Conservation (phyloP, 2,888 invertebrate genomes). For the Athalia circularis region DNA sequence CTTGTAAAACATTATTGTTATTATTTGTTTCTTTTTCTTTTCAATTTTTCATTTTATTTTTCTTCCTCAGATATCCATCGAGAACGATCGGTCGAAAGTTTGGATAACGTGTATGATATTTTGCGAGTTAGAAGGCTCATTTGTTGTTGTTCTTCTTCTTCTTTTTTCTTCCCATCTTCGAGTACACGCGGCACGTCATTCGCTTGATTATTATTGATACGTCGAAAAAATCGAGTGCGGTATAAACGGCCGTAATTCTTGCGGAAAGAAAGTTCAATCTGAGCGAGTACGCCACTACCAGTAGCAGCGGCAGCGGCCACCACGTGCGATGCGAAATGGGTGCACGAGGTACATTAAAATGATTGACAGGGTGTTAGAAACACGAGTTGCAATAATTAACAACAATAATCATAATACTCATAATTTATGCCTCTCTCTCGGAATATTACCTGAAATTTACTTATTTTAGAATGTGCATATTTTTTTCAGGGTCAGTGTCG, state of each 20-base stretch:
- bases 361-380: conserved; percentile 39
- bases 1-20: too few species aligned
- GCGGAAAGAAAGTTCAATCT: conserved; percentile 41
- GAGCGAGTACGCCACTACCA: neutral
- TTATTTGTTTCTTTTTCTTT: too few species aligned
- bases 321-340: conserved; percentile 32
- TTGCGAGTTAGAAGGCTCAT: too few species aligned
- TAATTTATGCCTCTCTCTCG: neutral
- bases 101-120: too few species aligned
- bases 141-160: too few species aligned
- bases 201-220: conserved; percentile 21
- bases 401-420: too few species aligned
- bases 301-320: too few species aligned
- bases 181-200: conserved; percentile 21
- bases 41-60: too few species aligned
- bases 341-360: conserved; percentile 25
- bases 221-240: conserved; percentile 24
- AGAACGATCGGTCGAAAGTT: too few species aligned
- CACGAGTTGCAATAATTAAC: neutral
- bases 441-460: conserved; percentile 22
- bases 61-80: too few species aligned
- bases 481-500: conserved; percentile 14
- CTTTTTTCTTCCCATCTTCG: too few species aligned
- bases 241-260: conserved; percentile 30
- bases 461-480: conserved; percentile 18